Evolutionary conservation across 2,888 invertebrate species (phyloP).

Genomic region (Zygaena filipendulae): DNA sequence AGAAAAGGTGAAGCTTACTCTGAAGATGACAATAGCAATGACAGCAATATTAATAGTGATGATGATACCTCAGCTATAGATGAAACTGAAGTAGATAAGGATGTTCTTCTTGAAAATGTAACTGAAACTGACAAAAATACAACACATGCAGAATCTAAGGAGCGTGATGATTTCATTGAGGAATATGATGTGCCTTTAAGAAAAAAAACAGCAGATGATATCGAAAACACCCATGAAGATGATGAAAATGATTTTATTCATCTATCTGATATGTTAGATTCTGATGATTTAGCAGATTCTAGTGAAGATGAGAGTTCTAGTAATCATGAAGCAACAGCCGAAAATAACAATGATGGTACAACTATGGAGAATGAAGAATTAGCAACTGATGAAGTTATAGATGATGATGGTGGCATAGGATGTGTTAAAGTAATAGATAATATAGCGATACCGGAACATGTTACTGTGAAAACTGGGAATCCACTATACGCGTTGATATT

Average conservation of each 20-base stretch:
- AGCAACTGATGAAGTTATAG: conserved; percentile 14
- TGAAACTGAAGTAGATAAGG: not conserved
- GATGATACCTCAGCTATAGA: conserved; percentile 4
- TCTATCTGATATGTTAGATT: conserved; percentile 47
- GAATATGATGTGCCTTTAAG: conserved; percentile 45
- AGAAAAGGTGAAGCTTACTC: conserved; percentile 36
- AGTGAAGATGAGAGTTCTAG: conserved; percentile 25
- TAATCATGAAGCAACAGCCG: conserved; percentile 11
- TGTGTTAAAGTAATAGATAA: conserved; percentile 71
- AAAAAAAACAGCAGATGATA: conserved; percentile 37
- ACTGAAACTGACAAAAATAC: conserved; percentile 7
- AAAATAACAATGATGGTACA: conserved; percentile 16
- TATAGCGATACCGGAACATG: conserved; percentile 39
- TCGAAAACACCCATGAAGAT: conserved; percentile 45
- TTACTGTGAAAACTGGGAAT: conserved; percentile 45
- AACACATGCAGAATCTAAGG: conserved; percentile 11
- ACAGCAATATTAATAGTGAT: conserved; percentile 22
- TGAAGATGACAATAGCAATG: conserved; percentile 50
- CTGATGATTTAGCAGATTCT: conserved; percentile 37
- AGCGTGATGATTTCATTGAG: conserved; percentile 37
- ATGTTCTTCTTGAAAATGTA: conserved; percentile 2
- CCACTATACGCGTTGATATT: conserved; percentile 86
- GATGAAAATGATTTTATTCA: conserved; percentile 43
- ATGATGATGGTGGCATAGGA: conserved; percentile 48
- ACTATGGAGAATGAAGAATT: conserved; percentile 17